phyloP scores from a whole-genome alignment of 2,797 vertebrate genomes.

The Xiphorhynchus erythropygius region DNA sequence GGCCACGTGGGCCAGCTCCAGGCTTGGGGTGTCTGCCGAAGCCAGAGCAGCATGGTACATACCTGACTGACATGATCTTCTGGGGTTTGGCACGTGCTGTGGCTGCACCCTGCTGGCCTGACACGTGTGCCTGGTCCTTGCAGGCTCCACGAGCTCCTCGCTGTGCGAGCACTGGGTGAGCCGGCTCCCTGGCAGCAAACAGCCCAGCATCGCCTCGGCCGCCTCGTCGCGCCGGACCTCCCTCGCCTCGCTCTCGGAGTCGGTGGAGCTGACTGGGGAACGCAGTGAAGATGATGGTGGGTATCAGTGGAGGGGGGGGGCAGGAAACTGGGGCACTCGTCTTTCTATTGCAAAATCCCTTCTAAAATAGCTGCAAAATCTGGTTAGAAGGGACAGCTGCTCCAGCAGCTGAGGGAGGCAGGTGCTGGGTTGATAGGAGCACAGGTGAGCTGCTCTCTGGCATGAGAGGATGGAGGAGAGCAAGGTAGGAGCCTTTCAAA shows the following conservation, averaged over 20 bases:
- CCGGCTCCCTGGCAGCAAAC: slow-evolving; percentile 91
- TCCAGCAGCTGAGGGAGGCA: not conserved
- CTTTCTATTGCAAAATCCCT: not conserved
- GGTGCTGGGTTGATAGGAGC: not conserved
- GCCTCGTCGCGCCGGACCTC: slow-evolving; percentile 95
- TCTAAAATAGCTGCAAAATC: not conserved
- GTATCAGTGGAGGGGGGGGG: not conserved
- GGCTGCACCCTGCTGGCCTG: not conserved
- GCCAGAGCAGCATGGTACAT: accelerated
- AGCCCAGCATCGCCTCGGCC: slow-evolving; percentile 91
- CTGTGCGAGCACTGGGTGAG: slow-evolving; percentile 98
- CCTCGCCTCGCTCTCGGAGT: slow-evolving; percentile 92
- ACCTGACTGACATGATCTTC: not conserved
- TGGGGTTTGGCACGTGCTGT: accelerated
- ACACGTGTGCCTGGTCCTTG: not conserved
- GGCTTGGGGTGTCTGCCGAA: not conserved
- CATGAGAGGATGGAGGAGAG: not conserved
- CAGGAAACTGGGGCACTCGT: not conserved
- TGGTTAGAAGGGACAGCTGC: accelerated
- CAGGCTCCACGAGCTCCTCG: slow-evolving; percentile 97
- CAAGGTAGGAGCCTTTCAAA: not conserved
- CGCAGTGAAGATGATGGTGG: slow-evolving; percentile 94
- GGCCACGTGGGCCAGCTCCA: accelerated
- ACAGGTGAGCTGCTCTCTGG: not conserved
- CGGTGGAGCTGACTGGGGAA: slow-evolving; percentile 89